phyloP scores from a whole-genome alignment of 2,797 vertebrate species.

The Bufotes viridis region DNA sequence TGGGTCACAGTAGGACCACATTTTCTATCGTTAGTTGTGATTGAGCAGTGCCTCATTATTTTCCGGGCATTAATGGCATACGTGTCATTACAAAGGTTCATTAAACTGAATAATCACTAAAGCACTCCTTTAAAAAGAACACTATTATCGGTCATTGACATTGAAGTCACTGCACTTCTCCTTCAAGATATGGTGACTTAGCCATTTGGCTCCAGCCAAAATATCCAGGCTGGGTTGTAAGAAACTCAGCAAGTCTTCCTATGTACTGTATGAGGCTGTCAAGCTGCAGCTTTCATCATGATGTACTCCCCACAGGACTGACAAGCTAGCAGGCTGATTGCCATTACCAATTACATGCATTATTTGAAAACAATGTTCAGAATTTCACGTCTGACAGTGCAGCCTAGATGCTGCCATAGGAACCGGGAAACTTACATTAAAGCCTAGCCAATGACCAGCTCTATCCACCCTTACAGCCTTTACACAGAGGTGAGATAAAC shows the following conservation, averaged over 20 bases:
- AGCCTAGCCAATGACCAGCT: conserved; percentile 69
- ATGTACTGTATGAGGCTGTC: conserved; percentile 20
- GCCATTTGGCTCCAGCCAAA: neutral
- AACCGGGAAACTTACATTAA: conserved; percentile 71
- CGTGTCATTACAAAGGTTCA: neutral
- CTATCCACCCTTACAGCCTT: neutral
- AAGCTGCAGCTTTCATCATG: conserved; percentile 3
- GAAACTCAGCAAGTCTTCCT: neutral
- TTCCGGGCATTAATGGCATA: neutral
- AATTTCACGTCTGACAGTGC: conserved; percentile 67
- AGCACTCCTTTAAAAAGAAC: neutral
- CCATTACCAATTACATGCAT: conserved; percentile 68
- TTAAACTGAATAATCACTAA: no score
- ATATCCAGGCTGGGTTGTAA: neutral
- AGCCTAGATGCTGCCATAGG: conserved; percentile 73
- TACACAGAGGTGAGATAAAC: neutral
- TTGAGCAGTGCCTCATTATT: neutral
- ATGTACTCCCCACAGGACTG: conserved; percentile 33
- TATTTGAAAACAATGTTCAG: conserved; percentile 68
- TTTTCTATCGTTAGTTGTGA: no score
- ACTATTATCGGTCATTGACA: neutral
- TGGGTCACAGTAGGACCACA: no score
- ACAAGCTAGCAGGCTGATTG: conserved; percentile 61
- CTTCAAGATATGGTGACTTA: neutral
- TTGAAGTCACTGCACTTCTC: neutral